Conservation (phyloP, 2,797 vertebrate species). For the Philypnodon macrostomus region DNA sequence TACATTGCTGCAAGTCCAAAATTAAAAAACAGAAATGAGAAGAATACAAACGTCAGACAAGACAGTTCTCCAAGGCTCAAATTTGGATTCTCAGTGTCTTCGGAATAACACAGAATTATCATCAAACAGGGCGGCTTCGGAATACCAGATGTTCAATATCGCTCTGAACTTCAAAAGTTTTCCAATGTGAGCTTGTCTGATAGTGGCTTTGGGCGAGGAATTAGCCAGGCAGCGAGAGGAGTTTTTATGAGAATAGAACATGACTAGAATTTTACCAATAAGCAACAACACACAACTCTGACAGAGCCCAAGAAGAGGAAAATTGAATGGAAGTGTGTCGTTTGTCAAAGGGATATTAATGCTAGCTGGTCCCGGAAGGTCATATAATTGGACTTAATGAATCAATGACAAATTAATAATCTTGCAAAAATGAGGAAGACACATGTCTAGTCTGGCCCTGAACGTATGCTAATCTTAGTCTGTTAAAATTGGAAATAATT, state of each 20-base stretch:
- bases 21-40: slow-evolving; percentile 25
- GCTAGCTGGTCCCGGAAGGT: slow-evolving; percentile 6
- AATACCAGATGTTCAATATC: slow-evolving; percentile 39
- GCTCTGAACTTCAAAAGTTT: slow-evolving; percentile 33
- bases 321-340: slow-evolving; percentile 22
- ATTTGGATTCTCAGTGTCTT: slow-evolving; percentile 12
- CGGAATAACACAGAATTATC: slow-evolving; percentile 25
- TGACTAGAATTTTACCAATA: slow-evolving; percentile 30
- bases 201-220: slow-evolving; percentile 34
- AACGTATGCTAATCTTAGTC: slow-evolving; percentile 1
- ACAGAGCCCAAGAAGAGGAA: neutral
- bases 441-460: neutral
- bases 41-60: slow-evolving; percentile 25
- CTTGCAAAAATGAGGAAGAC: neutral
- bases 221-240: slow-evolving; percentile 18
- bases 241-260: slow-evolving; percentile 1
- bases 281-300: slow-evolving; percentile 9
- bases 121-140: slow-evolving; percentile 36
- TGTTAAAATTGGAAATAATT: neutral
- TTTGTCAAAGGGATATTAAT: slow-evolving; percentile 17
- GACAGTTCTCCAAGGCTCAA: neutral
- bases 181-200: slow-evolving; percentile 14
- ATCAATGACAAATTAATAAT: slow-evolving; percentile 1
- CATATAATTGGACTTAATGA: slow-evolving; percentile 23
- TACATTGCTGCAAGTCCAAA: slow-evolving; percentile 23